Base-by-base conservation (phyloP, 2,113 vertebrate species). In the Ictalurus punctatus region DNA sequence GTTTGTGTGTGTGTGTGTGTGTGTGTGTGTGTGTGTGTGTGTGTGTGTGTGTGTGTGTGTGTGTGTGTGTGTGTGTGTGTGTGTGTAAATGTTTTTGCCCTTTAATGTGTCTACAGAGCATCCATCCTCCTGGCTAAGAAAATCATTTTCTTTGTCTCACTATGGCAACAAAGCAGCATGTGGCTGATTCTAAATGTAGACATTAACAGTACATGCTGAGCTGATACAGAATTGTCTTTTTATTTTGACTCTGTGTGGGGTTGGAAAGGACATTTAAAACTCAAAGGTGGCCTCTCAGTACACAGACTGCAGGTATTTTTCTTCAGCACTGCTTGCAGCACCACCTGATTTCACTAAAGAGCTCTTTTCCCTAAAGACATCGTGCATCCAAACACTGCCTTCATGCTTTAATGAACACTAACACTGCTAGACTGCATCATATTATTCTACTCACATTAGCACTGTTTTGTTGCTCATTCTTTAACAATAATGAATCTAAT, bases 121-220 rank as follows among this genome's bases (percentile, higher is more conserved):
- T 58, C 54, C 54, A 59, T 37, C 54, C 56, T 9, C 37, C 30
- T n/a, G 54, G 71, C 34, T 44, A 74, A 59, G 54, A 61, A 83
- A 83, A 59, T 37, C 8, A 59, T 59, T 59, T 86, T 85, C 48
- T 48, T 44, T 84, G 61, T 85, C n/a, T 76, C 86, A 67, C 59
- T 48, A 79, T 79, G 85, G 73, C 76, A 87, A 48, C 84, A 3
- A 65, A 17, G n/a, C 78, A 69, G n/a, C 13, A 79, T 34, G 63
- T 34, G n/a, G 40, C n/a, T 56, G 61, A 87, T 87, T 81, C 61
- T 81, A 87, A 87, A 87, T 40, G 86, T 81, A 82, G 61, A 69
- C 48, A 58, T 69, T n/a, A 37, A 27, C 30, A 71, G 63, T 54
- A n/a, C 86, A 79, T 40, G 37, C 37, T 74, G n/a, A 74, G 65